Evolutionary conservation across 2,888 invertebrate species (phyloP).

Genomic region (Elegia similella): DNA sequence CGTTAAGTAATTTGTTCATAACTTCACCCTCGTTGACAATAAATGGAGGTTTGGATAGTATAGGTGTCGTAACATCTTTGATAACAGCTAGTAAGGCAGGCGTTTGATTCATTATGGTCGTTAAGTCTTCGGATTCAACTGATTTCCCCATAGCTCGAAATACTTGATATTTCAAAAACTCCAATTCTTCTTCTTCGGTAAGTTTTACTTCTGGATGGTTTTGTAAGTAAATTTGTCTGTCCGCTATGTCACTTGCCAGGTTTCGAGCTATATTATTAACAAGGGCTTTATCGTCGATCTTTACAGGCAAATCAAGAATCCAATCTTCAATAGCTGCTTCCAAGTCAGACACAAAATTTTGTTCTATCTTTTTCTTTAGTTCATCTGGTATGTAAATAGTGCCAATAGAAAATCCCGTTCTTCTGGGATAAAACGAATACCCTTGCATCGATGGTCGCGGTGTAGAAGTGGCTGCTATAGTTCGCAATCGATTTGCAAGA

Average conservation of each 20-base stretch:
- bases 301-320: constrained; percentile 32
- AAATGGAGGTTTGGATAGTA: constrained; percentile 3
- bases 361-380: constrained; percentile 24
- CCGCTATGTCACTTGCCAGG: constrained; percentile 43
- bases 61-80: constrained; percentile 27
- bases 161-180: constrained; percentile 51
- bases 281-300: constrained; percentile 26
- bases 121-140: constrained; percentile 30
- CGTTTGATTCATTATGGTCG: constrained; percentile 28
- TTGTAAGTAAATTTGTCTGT: constrained; percentile 49
- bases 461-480: constrained; percentile 28
- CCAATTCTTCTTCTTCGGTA: constrained; percentile 40
- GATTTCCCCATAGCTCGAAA: constrained; percentile 41
- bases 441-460: constrained; percentile 19
- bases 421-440: constrained; percentile 21
- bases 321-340: constrained; percentile 30
- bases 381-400: not conserved
- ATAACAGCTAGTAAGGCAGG: constrained; percentile 34
- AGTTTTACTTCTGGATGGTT: constrained; percentile 35
- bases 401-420: constrained; percentile 11
- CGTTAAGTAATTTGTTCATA: constrained; percentile 23
- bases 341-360: constrained; percentile 29
- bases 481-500: constrained; percentile 24
- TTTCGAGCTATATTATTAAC: constrained; percentile 32
- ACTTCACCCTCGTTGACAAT: constrained; percentile 15